Evolutionary conservation across 2,888 invertebrate species (phyloP).

Genomic region (Microplitis deprimator): DNA sequence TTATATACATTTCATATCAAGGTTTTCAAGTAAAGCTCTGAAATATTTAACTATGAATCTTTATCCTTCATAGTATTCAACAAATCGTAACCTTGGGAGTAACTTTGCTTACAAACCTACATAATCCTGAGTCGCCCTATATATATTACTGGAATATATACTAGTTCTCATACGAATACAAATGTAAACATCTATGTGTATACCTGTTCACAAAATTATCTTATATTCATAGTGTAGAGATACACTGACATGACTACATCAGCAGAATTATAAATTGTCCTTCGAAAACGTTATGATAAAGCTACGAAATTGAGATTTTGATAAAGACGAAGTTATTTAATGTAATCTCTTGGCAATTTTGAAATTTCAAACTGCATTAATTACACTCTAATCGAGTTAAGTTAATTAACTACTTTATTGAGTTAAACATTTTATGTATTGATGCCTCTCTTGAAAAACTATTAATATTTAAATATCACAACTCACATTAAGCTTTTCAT

Average conservation of each 20-base stretch:
- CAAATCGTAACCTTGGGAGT: too few relatives aligned
- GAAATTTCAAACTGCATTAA: neutral
- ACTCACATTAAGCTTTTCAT: too few relatives aligned
- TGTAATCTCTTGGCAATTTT: neutral
- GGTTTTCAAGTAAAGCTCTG: neutral
- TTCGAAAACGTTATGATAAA: neutral
- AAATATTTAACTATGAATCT: too few relatives aligned
- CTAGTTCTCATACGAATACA: neutral
- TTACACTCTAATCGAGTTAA: neutral
- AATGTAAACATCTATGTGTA: neutral
- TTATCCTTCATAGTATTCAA: too few relatives aligned
- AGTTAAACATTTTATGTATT: neutral
- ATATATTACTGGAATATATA: neutral
- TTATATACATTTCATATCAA: neutral
- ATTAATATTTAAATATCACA: too few relatives aligned
- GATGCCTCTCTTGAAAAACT: too few relatives aligned
- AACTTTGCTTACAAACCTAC: too few relatives aligned
- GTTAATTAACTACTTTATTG: neutral
- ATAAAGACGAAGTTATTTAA: neutral
- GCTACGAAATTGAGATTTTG: neutral
- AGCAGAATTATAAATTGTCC: neutral
- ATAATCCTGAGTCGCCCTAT: neutral
- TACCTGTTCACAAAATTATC: neutral
- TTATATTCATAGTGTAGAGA: neutral
- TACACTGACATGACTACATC: neutral